phyloP scores from a whole-genome alignment of 2,797 vertebrate genomes.

The Enteromius treurensis region DNA sequence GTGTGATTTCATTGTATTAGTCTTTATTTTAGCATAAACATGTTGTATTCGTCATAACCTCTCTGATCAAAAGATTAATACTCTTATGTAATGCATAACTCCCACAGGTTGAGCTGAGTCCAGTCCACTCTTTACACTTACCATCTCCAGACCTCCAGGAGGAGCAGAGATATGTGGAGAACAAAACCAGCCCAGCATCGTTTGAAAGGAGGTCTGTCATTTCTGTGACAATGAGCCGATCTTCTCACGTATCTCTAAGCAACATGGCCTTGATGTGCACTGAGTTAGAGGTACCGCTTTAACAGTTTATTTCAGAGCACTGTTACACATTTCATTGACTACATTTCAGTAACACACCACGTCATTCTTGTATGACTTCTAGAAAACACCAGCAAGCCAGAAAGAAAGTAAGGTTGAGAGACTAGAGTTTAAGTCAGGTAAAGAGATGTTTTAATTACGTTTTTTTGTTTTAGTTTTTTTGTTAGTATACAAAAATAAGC shows the following conservation, averaged over 20 bases:
- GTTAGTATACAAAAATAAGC: background rate
- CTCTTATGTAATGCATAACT: background rate
- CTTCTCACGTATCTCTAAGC: conserved; percentile 66
- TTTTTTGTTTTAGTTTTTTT: background rate
- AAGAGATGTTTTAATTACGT: conserved; percentile 11
- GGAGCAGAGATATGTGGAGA: conserved; percentile 46
- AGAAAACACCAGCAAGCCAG: conserved; percentile 71
- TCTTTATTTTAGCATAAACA: background rate
- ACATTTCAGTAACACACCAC: conserved; percentile 6
- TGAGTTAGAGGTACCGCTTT: conserved; percentile 69
- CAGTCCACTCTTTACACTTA: conserved; percentile 19
- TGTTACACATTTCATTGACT: background rate
- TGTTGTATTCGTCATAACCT: background rate
- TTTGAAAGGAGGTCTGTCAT: conserved; percentile 64
- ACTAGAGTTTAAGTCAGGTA: conserved; percentile 71
- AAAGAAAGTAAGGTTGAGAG: conserved; percentile 27
- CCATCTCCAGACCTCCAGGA: conserved; percentile 35
- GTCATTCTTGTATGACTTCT: conserved; percentile 31
- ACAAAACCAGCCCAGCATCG: conserved; percentile 48
- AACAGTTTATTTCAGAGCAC: background rate
- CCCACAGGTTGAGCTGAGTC: conserved; percentile 45
- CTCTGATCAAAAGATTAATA: background rate
- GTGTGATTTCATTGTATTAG: background rate
- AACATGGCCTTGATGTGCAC: conserved; percentile 42
- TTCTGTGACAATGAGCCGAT: conserved; percentile 67